A percentile compares a stretch with the other conserved stretches of the same genome.
phyloP scores from a whole-genome alignment of 2,888 invertebrate species.

The Ischnus inquisitorius region DNA sequence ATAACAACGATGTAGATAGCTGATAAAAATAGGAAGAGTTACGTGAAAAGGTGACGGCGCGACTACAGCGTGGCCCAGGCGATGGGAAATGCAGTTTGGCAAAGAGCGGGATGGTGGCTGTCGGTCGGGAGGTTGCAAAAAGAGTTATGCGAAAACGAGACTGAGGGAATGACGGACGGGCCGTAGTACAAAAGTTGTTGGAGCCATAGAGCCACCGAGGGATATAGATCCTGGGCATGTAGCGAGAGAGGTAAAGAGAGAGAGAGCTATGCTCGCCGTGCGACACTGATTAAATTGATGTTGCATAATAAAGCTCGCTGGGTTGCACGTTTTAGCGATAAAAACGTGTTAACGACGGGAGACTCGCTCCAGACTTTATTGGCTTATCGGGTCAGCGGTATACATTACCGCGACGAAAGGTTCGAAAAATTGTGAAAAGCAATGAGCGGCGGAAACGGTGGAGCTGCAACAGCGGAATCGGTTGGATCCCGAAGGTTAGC shows the following conservation, averaged over 20 bases:
- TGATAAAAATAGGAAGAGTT: conserved; percentile 15
- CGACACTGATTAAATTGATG: conserved; percentile 72
- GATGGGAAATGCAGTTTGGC: conserved; percentile 41
- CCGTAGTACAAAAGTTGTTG: conserved; percentile 57
- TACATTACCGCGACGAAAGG: conserved; percentile 45
- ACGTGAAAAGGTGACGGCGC: conserved; percentile 37
- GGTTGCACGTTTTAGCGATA: conserved; percentile 71
- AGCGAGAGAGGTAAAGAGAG: conserved; percentile 28
- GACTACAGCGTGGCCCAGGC: not conserved
- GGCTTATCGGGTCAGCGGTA: conserved; percentile 70
- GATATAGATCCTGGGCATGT: conserved; percentile 37
- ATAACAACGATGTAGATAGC: not conserved
- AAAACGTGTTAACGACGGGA: conserved; percentile 69
- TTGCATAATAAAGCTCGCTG: conserved; percentile 71
- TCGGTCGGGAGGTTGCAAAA: conserved; percentile 5
- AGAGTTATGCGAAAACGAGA: conserved; percentile 59
- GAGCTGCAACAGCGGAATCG: not conserved
- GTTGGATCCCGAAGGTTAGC: conserved; percentile 1
- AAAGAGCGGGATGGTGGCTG: not conserved
- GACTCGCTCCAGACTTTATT: conserved; percentile 72
- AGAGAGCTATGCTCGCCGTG: conserved; percentile 1
- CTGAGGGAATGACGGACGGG: conserved; percentile 41
- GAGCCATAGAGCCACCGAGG: conserved; percentile 15
- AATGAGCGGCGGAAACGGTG: conserved; percentile 16
- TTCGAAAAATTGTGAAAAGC: conserved; percentile 55